Conservation (phyloP, 2,113 vertebrate genomes). For the Acrocephalus kingi region DNA sequence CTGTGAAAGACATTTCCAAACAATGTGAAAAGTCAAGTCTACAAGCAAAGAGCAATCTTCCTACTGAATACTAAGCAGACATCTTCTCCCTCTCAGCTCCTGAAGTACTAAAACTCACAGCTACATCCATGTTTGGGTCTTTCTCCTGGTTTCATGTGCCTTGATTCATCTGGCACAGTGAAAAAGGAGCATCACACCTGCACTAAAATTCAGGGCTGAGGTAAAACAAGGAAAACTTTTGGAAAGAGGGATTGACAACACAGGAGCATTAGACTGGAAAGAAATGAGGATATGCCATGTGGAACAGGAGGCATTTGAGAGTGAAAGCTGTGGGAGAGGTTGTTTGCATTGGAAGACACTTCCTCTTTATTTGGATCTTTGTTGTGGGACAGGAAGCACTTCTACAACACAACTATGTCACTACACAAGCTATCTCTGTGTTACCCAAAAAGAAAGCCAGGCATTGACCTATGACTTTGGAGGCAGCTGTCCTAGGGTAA, state of each 20-base stretch:
- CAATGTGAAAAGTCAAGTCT: not conserved
- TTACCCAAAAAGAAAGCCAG: not conserved
- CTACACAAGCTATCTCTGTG: rapidly evolving
- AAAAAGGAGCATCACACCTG: not conserved
- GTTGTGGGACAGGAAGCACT: not conserved
- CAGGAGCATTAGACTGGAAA: not conserved
- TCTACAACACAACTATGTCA: not conserved
- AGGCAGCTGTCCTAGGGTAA: not conserved
- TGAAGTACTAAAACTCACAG: not conserved
- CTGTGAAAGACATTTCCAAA: not conserved
- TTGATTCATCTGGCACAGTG: not conserved
- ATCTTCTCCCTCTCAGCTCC: not conserved
- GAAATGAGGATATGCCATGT: not conserved
- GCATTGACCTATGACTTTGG: not conserved
- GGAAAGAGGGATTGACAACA: not conserved
- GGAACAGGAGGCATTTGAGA: not conserved
- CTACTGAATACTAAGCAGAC: not conserved
- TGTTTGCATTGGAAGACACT: not conserved
- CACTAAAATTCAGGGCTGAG: not conserved
- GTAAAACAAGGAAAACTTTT: not conserved
- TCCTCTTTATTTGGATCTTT: not conserved
- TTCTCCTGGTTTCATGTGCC: not conserved
- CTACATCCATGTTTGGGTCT: not conserved
- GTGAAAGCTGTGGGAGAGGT: not conserved
- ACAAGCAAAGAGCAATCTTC: not conserved